Evolutionary conservation across 2,888 invertebrate species (phyloP).

Genomic region (Blastobasis adustella): DNA sequence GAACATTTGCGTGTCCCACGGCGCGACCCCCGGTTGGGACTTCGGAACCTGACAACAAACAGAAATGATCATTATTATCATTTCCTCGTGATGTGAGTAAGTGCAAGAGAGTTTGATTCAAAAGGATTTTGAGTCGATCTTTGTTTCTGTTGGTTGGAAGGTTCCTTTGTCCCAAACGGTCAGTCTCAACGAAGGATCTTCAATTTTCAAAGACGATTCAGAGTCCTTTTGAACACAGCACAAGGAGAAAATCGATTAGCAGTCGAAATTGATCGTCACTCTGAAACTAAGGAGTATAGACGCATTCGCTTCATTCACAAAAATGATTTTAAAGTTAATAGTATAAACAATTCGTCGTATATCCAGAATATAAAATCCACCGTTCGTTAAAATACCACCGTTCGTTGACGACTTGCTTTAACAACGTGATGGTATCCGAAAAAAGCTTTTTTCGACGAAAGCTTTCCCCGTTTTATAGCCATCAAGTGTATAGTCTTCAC

Average conservation of each 20-base stretch:
- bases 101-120: conserved; percentile 43
- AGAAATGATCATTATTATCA: conserved; percentile 74
- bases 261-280: too few species aligned
- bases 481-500: too few species aligned
- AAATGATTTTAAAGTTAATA: too few species aligned
- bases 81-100: conserved; percentile 43
- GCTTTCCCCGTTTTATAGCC: too few species aligned
- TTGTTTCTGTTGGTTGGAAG: conserved; percentile 72
- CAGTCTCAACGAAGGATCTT: conserved; percentile 33
- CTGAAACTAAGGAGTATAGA: too few species aligned
- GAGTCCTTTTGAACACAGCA: conserved; percentile 71
- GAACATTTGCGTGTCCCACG: conserved; percentile 47
- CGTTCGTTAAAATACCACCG: too few species aligned
- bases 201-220: conserved; percentile 69
- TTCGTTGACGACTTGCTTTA: too few species aligned
- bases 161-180: conserved; percentile 65
- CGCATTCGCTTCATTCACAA: too few species aligned
- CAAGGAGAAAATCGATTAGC: conserved; percentile 9
- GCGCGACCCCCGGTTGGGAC: conserved; percentile 59
- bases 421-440: too few species aligned
- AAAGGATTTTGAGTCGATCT: conserved; percentile 75
- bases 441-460: too few species aligned
- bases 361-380: too few species aligned
- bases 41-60: conserved; percentile 77
- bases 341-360: too few species aligned